Evolutionary conservation across 2,888 invertebrate species (phyloP).

Genomic region (Craniophora ligustri): DNA sequence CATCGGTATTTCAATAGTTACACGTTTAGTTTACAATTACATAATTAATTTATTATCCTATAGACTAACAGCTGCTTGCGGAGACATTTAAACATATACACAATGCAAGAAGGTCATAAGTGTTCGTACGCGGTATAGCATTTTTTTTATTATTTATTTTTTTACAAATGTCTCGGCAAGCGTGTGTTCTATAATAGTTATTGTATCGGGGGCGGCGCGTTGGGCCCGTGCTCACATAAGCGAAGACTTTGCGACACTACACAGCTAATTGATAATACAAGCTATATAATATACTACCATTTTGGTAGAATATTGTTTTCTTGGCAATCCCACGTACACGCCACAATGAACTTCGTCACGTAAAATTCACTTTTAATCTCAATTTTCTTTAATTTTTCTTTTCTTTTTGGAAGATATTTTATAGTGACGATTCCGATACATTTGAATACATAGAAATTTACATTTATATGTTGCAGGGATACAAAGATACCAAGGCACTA

Average conservation of each 20-base stretch:
- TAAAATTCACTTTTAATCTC: constrained; percentile 14
- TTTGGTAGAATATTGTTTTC: constrained; percentile 46
- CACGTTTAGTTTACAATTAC: constrained; percentile 74
- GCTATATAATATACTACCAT: constrained; percentile 54
- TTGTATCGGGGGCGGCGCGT: constrained; percentile 74
- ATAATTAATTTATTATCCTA: constrained; percentile 65
- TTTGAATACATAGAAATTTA: constrained; percentile 2
- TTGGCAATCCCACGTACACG: constrained; percentile 30
- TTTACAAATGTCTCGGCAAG: constrained; percentile 71
- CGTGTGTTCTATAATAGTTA: constrained; percentile 70
- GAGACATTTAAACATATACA: constrained; percentile 63
- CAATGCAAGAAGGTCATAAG: constrained; percentile 51
- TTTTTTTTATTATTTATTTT: constrained; percentile 35
- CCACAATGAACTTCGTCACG: constrained; percentile 16
- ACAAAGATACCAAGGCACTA: constrained; percentile 69
- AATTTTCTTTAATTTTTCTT: constrained; percentile 1
- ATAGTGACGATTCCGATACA: background rate
- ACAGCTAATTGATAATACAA: constrained; percentile 56
- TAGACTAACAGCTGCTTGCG: constrained; percentile 67
- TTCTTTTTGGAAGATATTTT: constrained; percentile 18
- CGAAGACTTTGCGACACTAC: constrained; percentile 59
- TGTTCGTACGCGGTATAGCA: constrained; percentile 48
- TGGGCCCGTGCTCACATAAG: constrained; percentile 61
- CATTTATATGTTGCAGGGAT: constrained; percentile 34
- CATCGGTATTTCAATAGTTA: constrained; percentile 76